Evolutionary conservation across 1,140 invertebrate species (phyloP).

Genomic region (Gryon sp.): DNA sequence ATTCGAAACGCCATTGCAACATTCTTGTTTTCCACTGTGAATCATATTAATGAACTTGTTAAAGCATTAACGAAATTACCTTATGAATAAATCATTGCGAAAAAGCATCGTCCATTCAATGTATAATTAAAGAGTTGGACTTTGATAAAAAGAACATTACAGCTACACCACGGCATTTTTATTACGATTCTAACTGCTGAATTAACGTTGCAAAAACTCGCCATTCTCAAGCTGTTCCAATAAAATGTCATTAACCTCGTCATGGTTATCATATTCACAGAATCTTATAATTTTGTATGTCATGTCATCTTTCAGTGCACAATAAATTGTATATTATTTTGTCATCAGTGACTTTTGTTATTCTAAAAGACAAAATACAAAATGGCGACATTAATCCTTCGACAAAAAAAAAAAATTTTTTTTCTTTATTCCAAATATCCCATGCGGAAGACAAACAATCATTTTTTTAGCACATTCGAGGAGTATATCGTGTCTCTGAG

Average conservation of each 20-base stretch:
- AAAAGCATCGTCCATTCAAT: slow-evolving; percentile 37
- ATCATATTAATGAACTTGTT: slow-evolving; percentile 53
- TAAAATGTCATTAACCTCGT: slow-evolving; percentile 12
- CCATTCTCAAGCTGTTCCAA: slow-evolving; percentile 3
- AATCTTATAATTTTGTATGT: too few species aligned
- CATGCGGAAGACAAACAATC: slow-evolving; percentile 35
- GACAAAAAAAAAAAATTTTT: too few species aligned
- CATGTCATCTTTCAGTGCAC: too few species aligned
- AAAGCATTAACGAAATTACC: slow-evolving; percentile 51
- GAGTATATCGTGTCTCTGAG: not conserved
- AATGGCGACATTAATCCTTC: too few species aligned
- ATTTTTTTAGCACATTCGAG: slow-evolving; percentile 45
- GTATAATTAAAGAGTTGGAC: slow-evolving; percentile 39
- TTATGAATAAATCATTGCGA: slow-evolving; percentile 58
- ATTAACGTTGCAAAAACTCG: slow-evolving; percentile 11
- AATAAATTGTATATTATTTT: too few species aligned
- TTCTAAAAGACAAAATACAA: too few species aligned
- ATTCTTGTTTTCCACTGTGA: slow-evolving; percentile 21
- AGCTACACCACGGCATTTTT: not conserved
- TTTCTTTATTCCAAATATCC: slow-evolving; percentile 15
- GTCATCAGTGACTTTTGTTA: too few species aligned
- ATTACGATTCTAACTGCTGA: slow-evolving; percentile 20
- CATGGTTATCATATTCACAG: not conserved
- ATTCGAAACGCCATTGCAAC: not conserved
- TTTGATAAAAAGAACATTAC: slow-evolving; percentile 29